phyloP scores from a whole-genome alignment of 2,113 vertebrate species.

The Eptatretus burgeri region DNA sequence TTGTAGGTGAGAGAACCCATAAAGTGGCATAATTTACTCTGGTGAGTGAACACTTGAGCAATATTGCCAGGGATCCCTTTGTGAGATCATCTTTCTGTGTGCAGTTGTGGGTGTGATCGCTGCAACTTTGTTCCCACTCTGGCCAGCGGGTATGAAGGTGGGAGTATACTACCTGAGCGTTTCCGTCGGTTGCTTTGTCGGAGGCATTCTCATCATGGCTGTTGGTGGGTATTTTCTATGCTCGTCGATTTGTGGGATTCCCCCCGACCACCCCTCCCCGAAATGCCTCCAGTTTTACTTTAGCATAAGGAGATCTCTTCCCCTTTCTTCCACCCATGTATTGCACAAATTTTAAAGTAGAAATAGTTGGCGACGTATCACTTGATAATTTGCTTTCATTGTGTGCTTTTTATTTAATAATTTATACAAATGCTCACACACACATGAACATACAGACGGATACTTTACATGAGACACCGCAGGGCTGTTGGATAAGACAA shows the following conservation, averaged over 20 bases:
- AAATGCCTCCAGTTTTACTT: too few species aligned
- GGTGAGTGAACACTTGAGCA: constrained; percentile 6
- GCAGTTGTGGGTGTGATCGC: constrained; percentile 86
- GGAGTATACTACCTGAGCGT: constrained; percentile 96
- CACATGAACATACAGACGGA: too few species aligned
- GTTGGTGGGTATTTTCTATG: constrained; percentile 39
- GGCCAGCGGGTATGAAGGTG: constrained; percentile 96
- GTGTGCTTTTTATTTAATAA: too few species aligned
- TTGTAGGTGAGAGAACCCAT: constrained; percentile 36
- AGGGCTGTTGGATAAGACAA: too few species aligned
- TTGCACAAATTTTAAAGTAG: too few species aligned
- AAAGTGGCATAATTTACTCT: neutral
- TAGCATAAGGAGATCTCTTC: too few species aligned
- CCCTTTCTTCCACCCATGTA: too few species aligned
- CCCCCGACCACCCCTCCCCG: too few species aligned
- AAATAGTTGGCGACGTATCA: too few species aligned
- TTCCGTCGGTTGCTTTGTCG: constrained; percentile 81
- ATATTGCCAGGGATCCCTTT: constrained; percentile 7
- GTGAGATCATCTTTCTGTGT: constrained; percentile 4
- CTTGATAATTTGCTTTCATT: too few species aligned
- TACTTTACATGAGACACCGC: too few species aligned
- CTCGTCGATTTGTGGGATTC: neutral
- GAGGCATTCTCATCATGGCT: constrained; percentile 79
- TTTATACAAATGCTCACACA: too few species aligned
- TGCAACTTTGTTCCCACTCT: constrained; percentile 79